Base-by-base conservation (phyloP, 2,888 invertebrate species). In the Hirtodrosophila alboralis region DNA sequence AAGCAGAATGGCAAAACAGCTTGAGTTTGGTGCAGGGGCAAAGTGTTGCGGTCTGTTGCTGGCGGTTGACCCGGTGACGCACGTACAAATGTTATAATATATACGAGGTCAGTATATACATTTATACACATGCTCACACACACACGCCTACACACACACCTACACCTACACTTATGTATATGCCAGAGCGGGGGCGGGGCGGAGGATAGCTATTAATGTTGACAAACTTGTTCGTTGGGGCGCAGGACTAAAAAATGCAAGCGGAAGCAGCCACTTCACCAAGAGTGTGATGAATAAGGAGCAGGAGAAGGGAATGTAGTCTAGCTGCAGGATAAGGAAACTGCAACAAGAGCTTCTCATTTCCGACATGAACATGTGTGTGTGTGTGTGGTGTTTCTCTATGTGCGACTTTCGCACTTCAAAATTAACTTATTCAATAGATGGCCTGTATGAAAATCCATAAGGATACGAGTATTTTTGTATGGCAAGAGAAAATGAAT, bases 11-110 rank as follows among this genome's bases (percentile, higher is more conserved):
- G 12, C 18, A 10, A 14, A 10, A 14, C 36, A 37, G 48, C 43
- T 44, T 31, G 31, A 10, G 12, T 47, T n/a, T 57, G 48, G 30
- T 40, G 52, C 21, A 16, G 34, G 41, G 52, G 30, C 38, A 28
- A 33, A 16, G 38, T 28, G 30, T 53, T 38, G 49, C 26, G 14
- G 14, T 30, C 28, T 33, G 33, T 45, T 51, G 40, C 34, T 31
- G 72, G 75, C 53, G 83, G 85, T 84, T 78, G 84, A 78, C 79
- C 70, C 60, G 75, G 70, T 84, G 83, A 81, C 83, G 84, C 84
- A 84, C 78, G 62, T 74, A 68, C 59, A 68, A 74, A 69, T 84
- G 75, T 65, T 57, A 81, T 70, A 69, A 77, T 77, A 84, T 63
- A 64, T 65, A 60, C 63, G 76, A 79, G 80, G 74, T 53, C 77